These are phyloP conservation scores for Ifrita kowaldi DNA, from an alignment of 2,113 vertebrate species.

Conservation along the genomic window DNA sequence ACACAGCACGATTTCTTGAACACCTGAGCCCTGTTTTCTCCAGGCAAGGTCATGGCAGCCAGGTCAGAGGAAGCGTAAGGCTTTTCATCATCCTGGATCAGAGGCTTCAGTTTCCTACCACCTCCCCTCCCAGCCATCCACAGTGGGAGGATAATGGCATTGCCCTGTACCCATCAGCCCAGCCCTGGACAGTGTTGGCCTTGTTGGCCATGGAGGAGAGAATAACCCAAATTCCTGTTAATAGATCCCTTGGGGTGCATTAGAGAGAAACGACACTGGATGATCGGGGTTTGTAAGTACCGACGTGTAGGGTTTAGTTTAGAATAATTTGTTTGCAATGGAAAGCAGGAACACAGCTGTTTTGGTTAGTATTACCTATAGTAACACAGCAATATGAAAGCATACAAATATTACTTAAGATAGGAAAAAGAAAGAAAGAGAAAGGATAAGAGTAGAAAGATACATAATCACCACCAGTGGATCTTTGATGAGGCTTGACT, in stretches of 20 bases:
- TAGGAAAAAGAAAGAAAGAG: not conserved
- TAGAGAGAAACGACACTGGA: accelerated
- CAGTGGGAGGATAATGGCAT: not conserved
- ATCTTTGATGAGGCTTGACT: accelerated
- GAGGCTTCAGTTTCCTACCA: not conserved
- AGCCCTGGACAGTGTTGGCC: not conserved
- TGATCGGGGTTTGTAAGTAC: not conserved
- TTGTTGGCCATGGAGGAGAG: not conserved
- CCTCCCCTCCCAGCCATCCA: not conserved
- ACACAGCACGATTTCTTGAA: not conserved
- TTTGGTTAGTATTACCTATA: not conserved
- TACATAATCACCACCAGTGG: no score
- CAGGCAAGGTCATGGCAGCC: not conserved
- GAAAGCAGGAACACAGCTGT: not conserved
- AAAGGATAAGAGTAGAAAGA: not conserved
- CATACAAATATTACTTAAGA: not conserved
- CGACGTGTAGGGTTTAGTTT: not conserved
- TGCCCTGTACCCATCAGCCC: not conserved
- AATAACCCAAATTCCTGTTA: not conserved
- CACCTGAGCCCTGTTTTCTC: not conserved
- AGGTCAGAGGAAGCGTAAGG: not conserved
- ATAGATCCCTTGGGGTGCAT: not conserved
- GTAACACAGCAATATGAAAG: not conserved
- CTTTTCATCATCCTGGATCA: not conserved
- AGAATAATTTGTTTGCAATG: not conserved